phyloP scores from a whole-genome alignment of 2,113 vertebrate species.

The Siphamia tubifer region DNA sequence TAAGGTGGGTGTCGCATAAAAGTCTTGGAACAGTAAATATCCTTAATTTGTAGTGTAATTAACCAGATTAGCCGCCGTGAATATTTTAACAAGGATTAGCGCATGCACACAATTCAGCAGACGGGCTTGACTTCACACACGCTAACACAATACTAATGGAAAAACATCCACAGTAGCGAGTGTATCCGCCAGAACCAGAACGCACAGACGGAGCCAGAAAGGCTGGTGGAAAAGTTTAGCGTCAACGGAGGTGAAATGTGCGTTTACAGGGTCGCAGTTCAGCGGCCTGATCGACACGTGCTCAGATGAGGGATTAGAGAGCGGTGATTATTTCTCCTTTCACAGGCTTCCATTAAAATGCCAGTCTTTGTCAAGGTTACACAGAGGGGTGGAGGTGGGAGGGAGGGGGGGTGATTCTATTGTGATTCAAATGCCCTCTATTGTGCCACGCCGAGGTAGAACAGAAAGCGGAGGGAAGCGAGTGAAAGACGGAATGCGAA shows the following conservation, averaged over 20 bases:
- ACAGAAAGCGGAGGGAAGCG: slow-evolving; percentile 20
- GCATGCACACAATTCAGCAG: slow-evolving; percentile 33
- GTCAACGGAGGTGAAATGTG: neutral
- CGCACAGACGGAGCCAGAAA: neutral
- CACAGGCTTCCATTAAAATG: slow-evolving; percentile 32
- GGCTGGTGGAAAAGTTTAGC: too few species aligned
- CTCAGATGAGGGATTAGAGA: slow-evolving; percentile 30
- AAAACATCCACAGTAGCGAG: too few species aligned
- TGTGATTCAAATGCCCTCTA: slow-evolving; percentile 57
- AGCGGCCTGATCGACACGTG: slow-evolving; percentile 5
- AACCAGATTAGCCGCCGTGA: slow-evolving; percentile 74
- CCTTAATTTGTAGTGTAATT: slow-evolving; percentile 74
- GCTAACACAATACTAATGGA: too few species aligned
- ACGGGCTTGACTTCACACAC: slow-evolving; percentile 21
- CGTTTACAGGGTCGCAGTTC: neutral
- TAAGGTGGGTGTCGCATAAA: slow-evolving; percentile 56
- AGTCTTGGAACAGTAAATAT: slow-evolving; percentile 73
- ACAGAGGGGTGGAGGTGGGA: neutral
- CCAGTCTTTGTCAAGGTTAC: slow-evolving; percentile 49
- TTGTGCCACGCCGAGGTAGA: slow-evolving; percentile 45
- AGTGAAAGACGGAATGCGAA: slow-evolving; percentile 23
- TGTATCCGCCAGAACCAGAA: too few species aligned
- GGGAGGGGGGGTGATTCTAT: neutral
- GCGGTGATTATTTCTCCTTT: slow-evolving; percentile 23
- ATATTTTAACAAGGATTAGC: slow-evolving; percentile 73